Percentiles rank a stretch among this genome's conserved stretches.
Evolutionary conservation across 2,797 vertebrate species (phyloP).

Genomic region (Lagorchestes hirsutus): DNA sequence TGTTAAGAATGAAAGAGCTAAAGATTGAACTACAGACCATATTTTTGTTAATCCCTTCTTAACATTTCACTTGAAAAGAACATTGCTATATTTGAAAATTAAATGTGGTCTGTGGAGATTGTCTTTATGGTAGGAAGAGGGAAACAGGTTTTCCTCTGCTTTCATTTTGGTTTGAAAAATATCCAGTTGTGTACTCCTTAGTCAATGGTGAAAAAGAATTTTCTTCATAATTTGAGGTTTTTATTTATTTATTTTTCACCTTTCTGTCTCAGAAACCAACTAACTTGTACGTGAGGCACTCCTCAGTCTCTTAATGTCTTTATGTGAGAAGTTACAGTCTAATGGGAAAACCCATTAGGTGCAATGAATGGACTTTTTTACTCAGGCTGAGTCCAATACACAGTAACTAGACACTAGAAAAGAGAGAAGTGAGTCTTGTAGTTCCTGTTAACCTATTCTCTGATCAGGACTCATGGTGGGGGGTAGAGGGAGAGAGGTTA

Average conservation of each 20-base stretch:
- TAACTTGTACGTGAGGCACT: not conserved
- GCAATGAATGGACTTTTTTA: constrained; percentile 12
- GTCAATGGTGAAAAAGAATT: constrained; percentile 66
- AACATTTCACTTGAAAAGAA: constrained; percentile 80
- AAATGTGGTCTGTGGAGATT: constrained; percentile 74
- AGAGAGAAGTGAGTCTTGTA: constrained; percentile 15
- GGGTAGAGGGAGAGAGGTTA: not conserved
- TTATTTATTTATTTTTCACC: constrained; percentile 53
- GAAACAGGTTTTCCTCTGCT: constrained; percentile 76
- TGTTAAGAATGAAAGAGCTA: constrained; percentile 68
- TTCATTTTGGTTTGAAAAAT: constrained; percentile 80
- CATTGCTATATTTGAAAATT: constrained; percentile 76
- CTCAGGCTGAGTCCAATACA: not conserved
- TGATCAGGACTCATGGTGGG: not conserved
- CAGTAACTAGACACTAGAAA: constrained; percentile 28
- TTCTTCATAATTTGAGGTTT: constrained; percentile 68
- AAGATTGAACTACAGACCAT: constrained; percentile 77
- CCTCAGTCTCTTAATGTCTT: constrained; percentile 21
- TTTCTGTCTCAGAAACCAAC: constrained; percentile 20
- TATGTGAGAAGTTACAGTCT: not conserved
- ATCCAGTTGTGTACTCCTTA: constrained; percentile 77
- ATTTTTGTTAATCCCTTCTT: constrained; percentile 78
- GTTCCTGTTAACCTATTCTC: not conserved
- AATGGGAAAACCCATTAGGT: not conserved
- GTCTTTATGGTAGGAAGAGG: constrained; percentile 72